Evolutionary conservation across 2,797 vertebrate genomes (phyloP).

Genomic region (Tapera naevia): DNA sequence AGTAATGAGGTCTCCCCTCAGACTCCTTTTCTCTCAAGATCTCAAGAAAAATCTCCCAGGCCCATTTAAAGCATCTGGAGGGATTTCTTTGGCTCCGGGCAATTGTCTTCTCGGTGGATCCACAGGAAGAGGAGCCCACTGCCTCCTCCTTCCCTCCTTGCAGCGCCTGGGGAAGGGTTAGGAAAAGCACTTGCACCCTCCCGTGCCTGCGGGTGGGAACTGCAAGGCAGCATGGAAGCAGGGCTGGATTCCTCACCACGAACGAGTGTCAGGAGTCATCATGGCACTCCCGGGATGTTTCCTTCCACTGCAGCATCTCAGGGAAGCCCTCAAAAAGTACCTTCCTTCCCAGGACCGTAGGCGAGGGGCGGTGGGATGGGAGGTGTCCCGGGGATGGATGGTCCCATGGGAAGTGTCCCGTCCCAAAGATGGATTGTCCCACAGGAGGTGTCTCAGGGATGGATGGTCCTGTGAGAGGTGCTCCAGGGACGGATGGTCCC

Average conservation of each 20-base stretch:
- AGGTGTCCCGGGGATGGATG: background rate
- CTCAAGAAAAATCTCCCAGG: background rate
- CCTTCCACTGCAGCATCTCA: background rate
- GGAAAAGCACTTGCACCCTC: slow-evolving; percentile 54
- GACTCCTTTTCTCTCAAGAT: no score
- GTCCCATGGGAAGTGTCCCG: no score
- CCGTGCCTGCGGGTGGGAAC: background rate
- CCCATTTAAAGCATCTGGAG: background rate
- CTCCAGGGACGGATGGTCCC: no score
- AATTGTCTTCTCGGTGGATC: background rate
- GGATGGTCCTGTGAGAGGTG: no score
- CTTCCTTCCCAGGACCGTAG: background rate
- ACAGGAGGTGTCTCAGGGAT: no score
- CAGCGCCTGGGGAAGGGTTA: background rate
- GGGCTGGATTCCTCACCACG: background rate
- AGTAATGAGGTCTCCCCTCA: no score
- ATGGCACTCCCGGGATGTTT: background rate
- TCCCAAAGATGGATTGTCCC: no score
- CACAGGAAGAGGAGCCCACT: no score
- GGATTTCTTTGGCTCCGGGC: no score
- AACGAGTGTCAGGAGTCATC: background rate
- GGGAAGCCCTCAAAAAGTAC: background rate
- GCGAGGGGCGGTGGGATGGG: background rate
- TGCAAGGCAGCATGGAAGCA: background rate
- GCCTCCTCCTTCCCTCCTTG: background rate